Evolutionary conservation across 2,113 vertebrate species (phyloP).

Genomic region (Glareola pratincola): DNA sequence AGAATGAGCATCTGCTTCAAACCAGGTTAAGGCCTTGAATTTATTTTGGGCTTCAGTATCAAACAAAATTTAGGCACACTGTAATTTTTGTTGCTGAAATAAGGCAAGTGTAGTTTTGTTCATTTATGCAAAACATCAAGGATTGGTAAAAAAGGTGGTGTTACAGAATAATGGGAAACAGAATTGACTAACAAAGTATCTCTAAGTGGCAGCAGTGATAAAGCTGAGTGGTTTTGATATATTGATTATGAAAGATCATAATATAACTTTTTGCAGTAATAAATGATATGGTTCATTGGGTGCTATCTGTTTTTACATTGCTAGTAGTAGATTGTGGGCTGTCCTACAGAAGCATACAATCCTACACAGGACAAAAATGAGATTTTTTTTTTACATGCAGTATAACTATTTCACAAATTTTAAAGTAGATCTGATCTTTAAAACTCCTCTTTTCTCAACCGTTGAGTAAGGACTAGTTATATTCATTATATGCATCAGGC

Average conservation of each 20-base stretch:
- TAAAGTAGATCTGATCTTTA: not conserved
- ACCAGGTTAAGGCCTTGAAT: not conserved
- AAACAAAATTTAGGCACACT: not conserved
- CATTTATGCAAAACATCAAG: not conserved
- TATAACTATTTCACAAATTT: not conserved
- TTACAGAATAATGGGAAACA: not conserved
- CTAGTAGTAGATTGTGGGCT: not conserved
- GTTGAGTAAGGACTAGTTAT: not conserved
- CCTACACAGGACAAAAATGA: rapidly evolving
- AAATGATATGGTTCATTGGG: not conserved
- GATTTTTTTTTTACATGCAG: not conserved
- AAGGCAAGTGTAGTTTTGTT: not conserved
- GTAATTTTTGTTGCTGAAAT: not conserved
- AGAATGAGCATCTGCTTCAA: not conserved
- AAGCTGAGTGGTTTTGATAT: not conserved
- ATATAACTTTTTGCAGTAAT: not conserved
- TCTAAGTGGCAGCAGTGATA: not conserved
- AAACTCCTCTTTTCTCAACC: not conserved
- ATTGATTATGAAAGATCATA: not conserved
- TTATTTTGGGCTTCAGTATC: not conserved
- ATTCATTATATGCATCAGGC: not conserved
- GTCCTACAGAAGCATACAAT: not conserved
- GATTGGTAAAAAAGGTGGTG: not conserved
- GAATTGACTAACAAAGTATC: not conserved
- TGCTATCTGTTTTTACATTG: not conserved